Conservation (phyloP, 2,888 invertebrate species). For the Isoperla grammatica region DNA sequence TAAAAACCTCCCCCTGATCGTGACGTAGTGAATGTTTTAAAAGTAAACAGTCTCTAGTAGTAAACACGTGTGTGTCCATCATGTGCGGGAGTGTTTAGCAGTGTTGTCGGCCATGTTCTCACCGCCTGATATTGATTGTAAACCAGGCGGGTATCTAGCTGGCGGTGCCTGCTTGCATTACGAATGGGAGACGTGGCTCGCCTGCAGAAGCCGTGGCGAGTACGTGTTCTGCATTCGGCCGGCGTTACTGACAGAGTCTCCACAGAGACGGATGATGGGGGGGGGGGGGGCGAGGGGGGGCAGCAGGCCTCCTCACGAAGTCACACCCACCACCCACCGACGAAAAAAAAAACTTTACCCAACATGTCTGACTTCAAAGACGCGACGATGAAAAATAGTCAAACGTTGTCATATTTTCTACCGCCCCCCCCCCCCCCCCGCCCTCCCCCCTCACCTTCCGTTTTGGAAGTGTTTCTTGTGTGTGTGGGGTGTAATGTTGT, state of each 20-base stretch:
- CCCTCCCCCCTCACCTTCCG: no score
- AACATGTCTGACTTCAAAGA: background rate
- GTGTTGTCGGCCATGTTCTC: conserved; percentile 46
- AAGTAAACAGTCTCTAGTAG: conserved; percentile 13
- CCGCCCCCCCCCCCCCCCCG: no score
- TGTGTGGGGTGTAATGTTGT: no score
- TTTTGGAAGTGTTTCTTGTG: no score
- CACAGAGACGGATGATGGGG: conserved; percentile 8
- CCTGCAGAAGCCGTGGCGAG: conserved; percentile 48
- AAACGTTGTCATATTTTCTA: no score
- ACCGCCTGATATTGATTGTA: conserved; percentile 51
- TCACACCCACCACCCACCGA: conserved; percentile 3
- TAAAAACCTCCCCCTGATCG: conserved; percentile 31
- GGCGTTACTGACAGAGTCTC: conserved; percentile 6
- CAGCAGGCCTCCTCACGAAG: background rate
- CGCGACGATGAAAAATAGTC: background rate
- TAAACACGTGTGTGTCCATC: conserved; percentile 23
- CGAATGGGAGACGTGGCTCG: conserved; percentile 52
- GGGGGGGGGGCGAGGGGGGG: conserved; percentile 29
- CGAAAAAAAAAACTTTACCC: background rate
- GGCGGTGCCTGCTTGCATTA: conserved; percentile 45
- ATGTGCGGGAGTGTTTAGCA: conserved; percentile 21
- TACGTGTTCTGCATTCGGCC: conserved; percentile 53
- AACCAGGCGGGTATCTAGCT: conserved; percentile 36
- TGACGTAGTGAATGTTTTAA: background rate